Evolutionary conservation across 2,797 vertebrate species (phyloP).

Genomic region (Malacoraja senta): DNA sequence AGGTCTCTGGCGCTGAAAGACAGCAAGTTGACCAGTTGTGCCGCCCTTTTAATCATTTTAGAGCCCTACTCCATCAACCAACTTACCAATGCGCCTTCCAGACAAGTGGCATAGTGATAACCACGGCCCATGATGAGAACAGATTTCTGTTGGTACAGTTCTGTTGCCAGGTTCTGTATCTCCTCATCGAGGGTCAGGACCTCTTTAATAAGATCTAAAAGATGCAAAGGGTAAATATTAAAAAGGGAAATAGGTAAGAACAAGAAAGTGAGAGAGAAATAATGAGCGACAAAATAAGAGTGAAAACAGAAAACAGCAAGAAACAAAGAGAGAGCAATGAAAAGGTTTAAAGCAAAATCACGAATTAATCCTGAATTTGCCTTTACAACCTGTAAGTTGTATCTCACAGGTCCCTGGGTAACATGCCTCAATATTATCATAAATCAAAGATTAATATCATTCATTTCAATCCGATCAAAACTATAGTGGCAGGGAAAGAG

Average conservation of each 20-base stretch:
- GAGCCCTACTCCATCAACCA: neutral
- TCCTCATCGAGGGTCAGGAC: constrained; percentile 90
- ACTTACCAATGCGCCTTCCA: constrained; percentile 91
- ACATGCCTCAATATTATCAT: neutral
- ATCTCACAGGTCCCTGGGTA: neutral
- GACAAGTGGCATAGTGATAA: constrained; percentile 91
- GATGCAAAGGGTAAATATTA: constrained; percentile 21
- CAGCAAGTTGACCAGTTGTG: too few species aligned
- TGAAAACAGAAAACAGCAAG: too few species aligned
- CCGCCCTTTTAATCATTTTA: neutral
- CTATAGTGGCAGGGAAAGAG: neutral
- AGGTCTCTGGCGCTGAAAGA: too few species aligned
- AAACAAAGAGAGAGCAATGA: too few species aligned
- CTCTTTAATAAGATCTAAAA: constrained; percentile 86
- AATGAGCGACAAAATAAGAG: too few species aligned
- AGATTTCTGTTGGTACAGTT: constrained; percentile 94
- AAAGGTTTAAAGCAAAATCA: neutral
- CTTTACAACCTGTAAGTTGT: neutral
- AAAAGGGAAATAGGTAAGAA: too few species aligned
- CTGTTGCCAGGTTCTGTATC: constrained; percentile 86
- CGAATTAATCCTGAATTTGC: neutral
- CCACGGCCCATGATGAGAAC: constrained; percentile 97
- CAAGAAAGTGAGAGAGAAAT: too few species aligned
- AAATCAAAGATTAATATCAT: neutral
- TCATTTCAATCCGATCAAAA: neutral